Percentiles rank a stretch among this genome's conserved stretches.
Conservation (phyloP, 2,113 vertebrate genomes). For the Morone saxatilis region DNA sequence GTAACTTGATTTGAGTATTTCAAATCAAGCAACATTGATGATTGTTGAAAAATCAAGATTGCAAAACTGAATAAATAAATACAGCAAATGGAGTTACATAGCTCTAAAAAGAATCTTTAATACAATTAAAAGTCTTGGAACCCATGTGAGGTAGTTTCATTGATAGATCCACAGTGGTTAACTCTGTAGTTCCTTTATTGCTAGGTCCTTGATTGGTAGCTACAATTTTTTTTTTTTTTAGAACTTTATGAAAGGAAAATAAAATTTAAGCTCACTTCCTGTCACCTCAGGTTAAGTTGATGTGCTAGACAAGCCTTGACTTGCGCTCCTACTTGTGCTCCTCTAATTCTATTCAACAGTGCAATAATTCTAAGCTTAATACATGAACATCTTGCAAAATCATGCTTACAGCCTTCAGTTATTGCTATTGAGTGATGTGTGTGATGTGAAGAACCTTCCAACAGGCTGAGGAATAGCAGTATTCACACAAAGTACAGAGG, state of each 20-base stretch:
- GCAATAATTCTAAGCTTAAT: not conserved
- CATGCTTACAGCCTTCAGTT: not conserved
- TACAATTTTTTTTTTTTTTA: not conserved
- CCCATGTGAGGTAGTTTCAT: not conserved
- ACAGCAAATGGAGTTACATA: not conserved
- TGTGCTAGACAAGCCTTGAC: slow-evolving; percentile 22
- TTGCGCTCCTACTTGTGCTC: not conserved
- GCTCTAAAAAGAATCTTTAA: too few species aligned
- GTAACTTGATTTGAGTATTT: not conserved
- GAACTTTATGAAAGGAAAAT: slow-evolving; percentile 21
- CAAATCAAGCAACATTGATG: not conserved
- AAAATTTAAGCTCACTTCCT: slow-evolving; percentile 2
- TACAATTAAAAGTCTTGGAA: too few species aligned
- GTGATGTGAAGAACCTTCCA: slow-evolving; percentile 4
- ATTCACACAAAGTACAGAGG: not conserved
- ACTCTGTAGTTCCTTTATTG: not conserved
- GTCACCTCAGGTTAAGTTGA: not conserved
- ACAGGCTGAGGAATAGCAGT: slow-evolving; percentile 15
- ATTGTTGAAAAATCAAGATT: not conserved
- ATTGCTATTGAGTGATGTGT: slow-evolving; percentile 1
- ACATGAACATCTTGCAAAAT: slow-evolving; percentile 20
- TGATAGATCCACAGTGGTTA: not conserved
- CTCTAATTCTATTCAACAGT: slow-evolving; percentile 4
- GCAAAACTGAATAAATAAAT: not conserved
- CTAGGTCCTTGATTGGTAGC: not conserved